Conservation (phyloP, 2,888 invertebrate genomes). For the Miltochrista miniata region DNA sequence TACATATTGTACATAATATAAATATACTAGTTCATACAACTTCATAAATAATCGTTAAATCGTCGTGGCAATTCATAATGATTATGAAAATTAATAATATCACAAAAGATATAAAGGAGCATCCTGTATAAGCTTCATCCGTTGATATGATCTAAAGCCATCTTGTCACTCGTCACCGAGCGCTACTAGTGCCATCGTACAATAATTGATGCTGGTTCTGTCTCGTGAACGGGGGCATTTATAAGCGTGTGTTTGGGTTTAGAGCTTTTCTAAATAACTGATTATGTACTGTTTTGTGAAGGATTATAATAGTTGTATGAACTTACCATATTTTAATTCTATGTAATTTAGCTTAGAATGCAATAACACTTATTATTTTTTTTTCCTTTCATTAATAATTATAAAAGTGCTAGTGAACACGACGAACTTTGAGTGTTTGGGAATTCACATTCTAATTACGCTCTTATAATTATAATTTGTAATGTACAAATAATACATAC, state of each 20-base stretch:
- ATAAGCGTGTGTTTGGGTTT: slow-evolving; percentile 36
- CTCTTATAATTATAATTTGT: too few relatives aligned
- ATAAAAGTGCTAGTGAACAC: too few relatives aligned
- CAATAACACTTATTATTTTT: not conserved
- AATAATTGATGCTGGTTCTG: slow-evolving; percentile 61
- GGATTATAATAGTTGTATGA: too few relatives aligned
- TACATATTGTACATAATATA: too few relatives aligned
- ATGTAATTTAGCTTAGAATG: not conserved
- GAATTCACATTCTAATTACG: too few relatives aligned
- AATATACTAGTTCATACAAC: too few relatives aligned
- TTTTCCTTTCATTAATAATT: too few relatives aligned
- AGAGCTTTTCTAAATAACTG: slow-evolving; percentile 2
- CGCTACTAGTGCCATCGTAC: slow-evolving; percentile 51
- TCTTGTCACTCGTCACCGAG: slow-evolving; percentile 62
- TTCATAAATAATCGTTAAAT: too few relatives aligned
- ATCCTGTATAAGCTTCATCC: slow-evolving; percentile 49
- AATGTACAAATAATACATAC: too few relatives aligned
- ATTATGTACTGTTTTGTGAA: not conserved
- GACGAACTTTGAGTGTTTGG: too few relatives aligned
- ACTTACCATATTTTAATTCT: not conserved
- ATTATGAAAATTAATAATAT: too few relatives aligned
- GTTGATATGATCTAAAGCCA: slow-evolving; percentile 68
- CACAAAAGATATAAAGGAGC: slow-evolving; percentile 23
- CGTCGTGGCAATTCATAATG: too few relatives aligned
- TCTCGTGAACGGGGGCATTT: slow-evolving; percentile 47